Evolutionary conservation across 2,113 vertebrate genomes (phyloP).

Genomic region (Heliornis fulica): DNA sequence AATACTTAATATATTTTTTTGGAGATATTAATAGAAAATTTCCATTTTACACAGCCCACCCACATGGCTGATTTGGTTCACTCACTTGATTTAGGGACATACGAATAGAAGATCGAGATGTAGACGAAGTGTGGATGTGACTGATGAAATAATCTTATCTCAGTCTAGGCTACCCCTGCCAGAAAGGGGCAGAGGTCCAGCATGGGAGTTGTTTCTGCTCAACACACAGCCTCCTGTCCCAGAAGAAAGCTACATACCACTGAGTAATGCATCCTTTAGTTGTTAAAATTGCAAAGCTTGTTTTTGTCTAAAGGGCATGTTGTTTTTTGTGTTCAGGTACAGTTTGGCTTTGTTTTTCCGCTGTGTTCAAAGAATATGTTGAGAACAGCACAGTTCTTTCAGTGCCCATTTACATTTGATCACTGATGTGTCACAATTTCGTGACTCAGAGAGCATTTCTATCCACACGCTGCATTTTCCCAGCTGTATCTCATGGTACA

Average conservation of each 20-base stretch:
- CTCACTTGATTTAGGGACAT: neutral
- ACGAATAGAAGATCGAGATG: neutral
- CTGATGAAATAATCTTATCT: neutral
- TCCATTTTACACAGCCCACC: neutral
- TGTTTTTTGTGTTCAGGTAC: neutral
- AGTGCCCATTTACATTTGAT: neutral
- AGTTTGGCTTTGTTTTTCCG: neutral
- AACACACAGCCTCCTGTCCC: neutral
- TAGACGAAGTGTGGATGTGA: neutral
- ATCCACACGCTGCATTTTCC: neutral
- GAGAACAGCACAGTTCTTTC: neutral
- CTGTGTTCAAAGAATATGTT: neutral
- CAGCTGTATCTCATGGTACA: neutral
- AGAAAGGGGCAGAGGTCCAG: neutral
- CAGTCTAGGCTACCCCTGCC: neutral
- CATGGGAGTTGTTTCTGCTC: neutral
- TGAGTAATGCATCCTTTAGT: neutral
- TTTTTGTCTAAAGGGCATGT: neutral
- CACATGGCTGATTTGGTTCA: neutral
- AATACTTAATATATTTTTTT: neutral
- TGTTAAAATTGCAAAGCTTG: neutral
- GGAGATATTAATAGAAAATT: neutral
- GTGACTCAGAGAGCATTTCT: neutral
- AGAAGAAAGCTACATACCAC: neutral
- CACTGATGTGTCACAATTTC: neutral